phyloP scores from a whole-genome alignment of 2,888 invertebrate genomes.

The Argyresthia goedartella region DNA sequence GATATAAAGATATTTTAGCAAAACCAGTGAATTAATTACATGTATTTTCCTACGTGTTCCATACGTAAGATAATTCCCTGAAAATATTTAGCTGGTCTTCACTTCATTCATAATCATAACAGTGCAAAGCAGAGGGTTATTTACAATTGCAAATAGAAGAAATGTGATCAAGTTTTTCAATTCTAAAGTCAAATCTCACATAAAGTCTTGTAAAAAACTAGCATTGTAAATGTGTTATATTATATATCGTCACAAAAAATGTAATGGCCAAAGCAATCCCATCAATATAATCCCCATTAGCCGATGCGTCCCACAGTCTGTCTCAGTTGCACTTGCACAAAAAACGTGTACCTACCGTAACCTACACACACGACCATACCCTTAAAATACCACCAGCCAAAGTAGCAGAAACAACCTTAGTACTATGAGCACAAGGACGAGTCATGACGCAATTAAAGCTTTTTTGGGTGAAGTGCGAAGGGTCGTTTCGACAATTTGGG shows the following conservation, averaged over 20 bases:
- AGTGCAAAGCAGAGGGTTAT: too few relatives aligned
- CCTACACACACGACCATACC: slow-evolving; percentile 23
- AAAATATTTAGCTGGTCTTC: too few relatives aligned
- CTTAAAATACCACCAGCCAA: neutral
- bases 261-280: slow-evolving; percentile 26
- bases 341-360: slow-evolving; percentile 51
- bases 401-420: neutral
- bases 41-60: too few relatives aligned
- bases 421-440: neutral
- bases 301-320: slow-evolving; percentile 5
- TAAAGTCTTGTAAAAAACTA: too few relatives aligned
- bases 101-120: too few relatives aligned
- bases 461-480: slow-evolving; percentile 42
- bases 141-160: too few relatives aligned
- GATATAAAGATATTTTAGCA: too few relatives aligned
- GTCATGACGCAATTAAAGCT: neutral
- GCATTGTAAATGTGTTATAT: neutral
- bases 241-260: slow-evolving; percentile 3
- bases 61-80: too few relatives aligned
- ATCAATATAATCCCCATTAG: slow-evolving; percentile 52
- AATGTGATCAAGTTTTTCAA: too few relatives aligned
- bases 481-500: slow-evolving; percentile 48
- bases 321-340: slow-evolving; percentile 56
- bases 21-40: too few relatives aligned
- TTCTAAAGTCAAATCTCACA: too few relatives aligned